Evolutionary conservation across 30 jellyfish, hydroid and myxozoan species (phyloP).

Genomic region (Hydractinia symbiolongicarpus): DNA sequence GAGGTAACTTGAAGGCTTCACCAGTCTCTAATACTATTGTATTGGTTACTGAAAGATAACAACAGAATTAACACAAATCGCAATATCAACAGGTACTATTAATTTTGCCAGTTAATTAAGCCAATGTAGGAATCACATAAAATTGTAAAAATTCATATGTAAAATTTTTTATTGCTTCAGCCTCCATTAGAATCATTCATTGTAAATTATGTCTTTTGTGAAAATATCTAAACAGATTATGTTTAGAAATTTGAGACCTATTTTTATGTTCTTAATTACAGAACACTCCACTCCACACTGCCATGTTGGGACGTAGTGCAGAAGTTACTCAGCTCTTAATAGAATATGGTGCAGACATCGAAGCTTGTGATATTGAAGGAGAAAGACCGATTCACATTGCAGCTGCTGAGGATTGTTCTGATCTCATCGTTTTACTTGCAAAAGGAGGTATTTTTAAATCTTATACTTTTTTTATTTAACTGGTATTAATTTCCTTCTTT

Average conservation of each 20-base stretch:
- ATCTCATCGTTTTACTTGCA: slow-evolving; percentile 37
- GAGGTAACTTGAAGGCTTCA: no score
- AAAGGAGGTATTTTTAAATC: slow-evolving; percentile 42
- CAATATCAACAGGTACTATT: no score
- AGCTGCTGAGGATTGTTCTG: slow-evolving; percentile 65
- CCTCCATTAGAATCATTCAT: no score
- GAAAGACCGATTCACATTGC: slow-evolving; percentile 81
- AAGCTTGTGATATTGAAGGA: slow-evolving; percentile 56
- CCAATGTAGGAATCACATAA: no score
- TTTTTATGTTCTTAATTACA: neutral
- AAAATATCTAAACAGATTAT: neutral
- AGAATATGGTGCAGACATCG: slow-evolving; percentile 60
- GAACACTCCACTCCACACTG: slow-evolving; percentile 79
- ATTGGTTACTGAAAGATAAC: no score
- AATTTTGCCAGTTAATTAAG: neutral
- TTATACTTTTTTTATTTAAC: neutral
- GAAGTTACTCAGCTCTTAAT: slow-evolving; percentile 51
- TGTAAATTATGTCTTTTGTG: no score
- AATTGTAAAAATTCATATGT: no score
- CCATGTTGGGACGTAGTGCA: slow-evolving; percentile 71
- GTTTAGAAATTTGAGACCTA: neutral
- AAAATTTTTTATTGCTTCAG: no score
- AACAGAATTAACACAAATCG: no score
- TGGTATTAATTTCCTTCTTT: neutral
- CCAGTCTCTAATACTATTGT: no score